Percentiles rank a stretch among this genome's conserved stretches.
phyloP scores from a whole-genome alignment of 2,888 invertebrate genomes.

The Syrista parreyssii region DNA sequence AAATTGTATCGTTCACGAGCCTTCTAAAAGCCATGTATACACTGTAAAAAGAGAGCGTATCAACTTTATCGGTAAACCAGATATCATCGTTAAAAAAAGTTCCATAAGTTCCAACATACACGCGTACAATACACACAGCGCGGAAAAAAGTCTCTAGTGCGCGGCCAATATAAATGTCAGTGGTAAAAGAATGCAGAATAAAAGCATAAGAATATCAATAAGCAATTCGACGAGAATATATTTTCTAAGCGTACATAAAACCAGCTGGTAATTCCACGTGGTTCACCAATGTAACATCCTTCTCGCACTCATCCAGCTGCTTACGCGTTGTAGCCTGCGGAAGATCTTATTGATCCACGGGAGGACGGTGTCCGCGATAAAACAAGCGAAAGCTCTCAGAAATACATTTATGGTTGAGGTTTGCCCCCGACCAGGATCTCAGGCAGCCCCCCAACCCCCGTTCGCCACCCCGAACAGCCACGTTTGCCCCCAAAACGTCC shows the following conservation, averaged over 20 bases:
- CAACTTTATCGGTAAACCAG: not conserved
- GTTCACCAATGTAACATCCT: not conserved
- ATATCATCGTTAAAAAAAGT: not conserved
- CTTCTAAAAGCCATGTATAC: not conserved
- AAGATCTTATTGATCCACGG: not conserved
- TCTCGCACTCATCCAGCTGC: not conserved
- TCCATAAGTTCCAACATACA: not conserved
- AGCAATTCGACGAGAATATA: not conserved
- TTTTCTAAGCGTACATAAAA: not conserved
- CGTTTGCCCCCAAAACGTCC: conserved; percentile 6
- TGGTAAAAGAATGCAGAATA: not conserved
- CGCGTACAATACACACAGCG: not conserved
- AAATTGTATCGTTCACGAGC: not conserved
- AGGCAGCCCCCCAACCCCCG: not conserved
- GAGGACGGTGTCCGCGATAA: conserved; percentile 3
- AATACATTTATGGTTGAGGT: conserved; percentile 17
- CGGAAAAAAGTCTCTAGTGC: not conserved
- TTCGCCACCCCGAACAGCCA: not conserved
- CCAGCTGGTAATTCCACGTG: not conserved
- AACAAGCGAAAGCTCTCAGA: conserved; percentile 16
- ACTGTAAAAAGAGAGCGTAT: not conserved
- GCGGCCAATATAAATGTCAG: not conserved
- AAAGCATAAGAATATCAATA: not conserved
- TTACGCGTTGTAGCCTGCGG: not conserved
- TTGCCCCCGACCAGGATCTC: conserved; percentile 9